Percentiles rank a stretch among this genome's conserved stretches.
Evolutionary conservation across 2,797 vertebrate genomes (phyloP).

Genomic region (Pseudotriccus pelzelni): DNA sequence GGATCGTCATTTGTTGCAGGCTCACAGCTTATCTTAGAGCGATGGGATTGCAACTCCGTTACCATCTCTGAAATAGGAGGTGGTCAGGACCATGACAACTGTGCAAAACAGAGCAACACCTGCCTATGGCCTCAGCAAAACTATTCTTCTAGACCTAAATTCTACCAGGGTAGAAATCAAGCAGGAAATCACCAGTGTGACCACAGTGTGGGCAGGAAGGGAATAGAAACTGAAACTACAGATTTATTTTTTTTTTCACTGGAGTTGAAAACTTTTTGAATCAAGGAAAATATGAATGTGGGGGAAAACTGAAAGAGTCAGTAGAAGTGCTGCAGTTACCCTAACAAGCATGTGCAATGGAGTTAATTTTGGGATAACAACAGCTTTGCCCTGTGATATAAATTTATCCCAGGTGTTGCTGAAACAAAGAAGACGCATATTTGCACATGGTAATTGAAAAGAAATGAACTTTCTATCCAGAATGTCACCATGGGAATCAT

Average conservation of each 20-base stretch:
- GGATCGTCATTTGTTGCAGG: not conserved
- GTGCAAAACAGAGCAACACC: not conserved
- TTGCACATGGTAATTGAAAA: not conserved
- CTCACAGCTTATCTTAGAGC: not conserved
- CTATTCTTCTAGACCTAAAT: not conserved
- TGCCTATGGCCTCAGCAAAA: not conserved
- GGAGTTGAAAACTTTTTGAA: not conserved
- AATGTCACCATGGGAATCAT: not conserved
- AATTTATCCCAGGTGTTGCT: not conserved
- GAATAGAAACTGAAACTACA: not conserved
- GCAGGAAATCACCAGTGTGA: not conserved
- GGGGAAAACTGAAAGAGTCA: not conserved
- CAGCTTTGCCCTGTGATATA: not conserved
- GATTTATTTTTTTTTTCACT: not conserved
- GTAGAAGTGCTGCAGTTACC: not conserved
- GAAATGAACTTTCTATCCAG: not conserved
- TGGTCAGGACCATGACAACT: not conserved
- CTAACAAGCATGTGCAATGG: not conserved
- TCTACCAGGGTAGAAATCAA: not conserved
- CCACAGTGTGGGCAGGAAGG: not conserved
- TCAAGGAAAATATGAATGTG: not conserved
- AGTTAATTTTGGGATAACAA: not conserved
- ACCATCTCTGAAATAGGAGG: not conserved
- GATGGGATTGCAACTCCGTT: not conserved
- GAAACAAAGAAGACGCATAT: not conserved